Evolutionary conservation across 2,113 vertebrate species (phyloP), one percentile per base, ranked within the genome.

Genomic region (Recurvirostra avosetta): DNA sequence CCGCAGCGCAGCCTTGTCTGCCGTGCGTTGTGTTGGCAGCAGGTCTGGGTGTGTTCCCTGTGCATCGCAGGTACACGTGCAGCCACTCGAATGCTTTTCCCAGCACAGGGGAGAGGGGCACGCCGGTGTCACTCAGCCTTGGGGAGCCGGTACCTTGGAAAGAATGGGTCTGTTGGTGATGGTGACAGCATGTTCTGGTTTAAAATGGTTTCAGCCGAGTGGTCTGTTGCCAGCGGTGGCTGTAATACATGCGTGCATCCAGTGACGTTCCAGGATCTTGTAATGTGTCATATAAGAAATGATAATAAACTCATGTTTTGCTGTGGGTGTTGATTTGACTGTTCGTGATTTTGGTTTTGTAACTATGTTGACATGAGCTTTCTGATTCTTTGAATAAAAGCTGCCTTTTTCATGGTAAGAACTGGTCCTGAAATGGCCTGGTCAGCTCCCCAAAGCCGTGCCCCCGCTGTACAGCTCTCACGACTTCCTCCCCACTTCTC

Each of bases 41-140:
- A 34, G 19, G 4, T 12, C 41, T 2, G 12, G 29, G 55, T 14
- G 5, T 0, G 38, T 27, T 36, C n/a, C 12, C 71, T 1, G 1
- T 3, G 19, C 10, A 16, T 25, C 4, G 5, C 15, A 1, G 62
- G 15, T 45, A 71, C 47, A 5, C 8, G 5, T 15, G 73, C 50
- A 15, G 66, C 29, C 36, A 0, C 1, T 0, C 36, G 11, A 18
- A 4, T 9, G 43, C 27, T 29, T 13, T 2, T 62, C 34, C 58
- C 49, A 11, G 84, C 59, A 1, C 30, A 12, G 56, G 8, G 47
- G 29, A 52, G 14, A 15, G 27, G 58, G 58, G 8, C 34, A 9
- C 2, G 2, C 25, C 2, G 55, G 41, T 15, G 38, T 15, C 4
- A 0, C 41, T 17, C 38, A 4, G 27, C 34, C 2, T 2, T 5